These are phyloP conservation scores for Fundulus diaphanus DNA, from an alignment of 2,797 vertebrate genomes.

Conservation along the genomic window DNA sequence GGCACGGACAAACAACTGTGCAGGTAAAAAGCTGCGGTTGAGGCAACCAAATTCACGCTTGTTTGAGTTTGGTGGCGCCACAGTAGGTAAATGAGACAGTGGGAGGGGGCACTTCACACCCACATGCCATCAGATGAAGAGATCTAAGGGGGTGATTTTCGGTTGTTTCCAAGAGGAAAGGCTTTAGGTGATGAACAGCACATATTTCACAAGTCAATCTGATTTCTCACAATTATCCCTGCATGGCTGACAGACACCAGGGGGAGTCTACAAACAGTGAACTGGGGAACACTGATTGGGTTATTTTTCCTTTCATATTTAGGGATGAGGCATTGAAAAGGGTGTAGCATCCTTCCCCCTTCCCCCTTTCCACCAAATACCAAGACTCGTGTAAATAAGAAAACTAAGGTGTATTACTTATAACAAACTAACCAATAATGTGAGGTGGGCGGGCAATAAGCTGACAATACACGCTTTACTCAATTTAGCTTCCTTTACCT, in stretches of 20 bases:
- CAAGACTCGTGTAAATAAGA: not conserved
- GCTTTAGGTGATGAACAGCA: constrained; percentile 88
- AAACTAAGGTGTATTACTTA: not conserved
- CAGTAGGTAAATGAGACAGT: constrained; percentile 72
- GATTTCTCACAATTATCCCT: constrained; percentile 99
- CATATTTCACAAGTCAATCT: constrained; percentile 89
- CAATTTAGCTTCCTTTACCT: not conserved
- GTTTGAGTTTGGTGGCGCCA: constrained; percentile 39
- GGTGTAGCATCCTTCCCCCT: constrained; percentile 75
- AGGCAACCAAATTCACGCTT: constrained; percentile 23
- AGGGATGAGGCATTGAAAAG: constrained; percentile 81
- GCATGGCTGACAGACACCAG: constrained; percentile 90
- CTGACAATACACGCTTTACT: not conserved
- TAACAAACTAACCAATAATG: not conserved
- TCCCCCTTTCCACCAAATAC: constrained; percentile 17
- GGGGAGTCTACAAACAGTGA: constrained; percentile 84
- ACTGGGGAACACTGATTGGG: constrained; percentile 90
- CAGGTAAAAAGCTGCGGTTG: constrained; percentile 16
- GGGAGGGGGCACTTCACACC: constrained; percentile 64
- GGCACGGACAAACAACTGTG: constrained; percentile 1
- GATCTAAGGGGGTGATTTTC: constrained; percentile 39
- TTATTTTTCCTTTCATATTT: constrained; percentile 93
- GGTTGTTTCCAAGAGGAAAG: constrained; percentile 59
- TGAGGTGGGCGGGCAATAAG: too few species aligned
- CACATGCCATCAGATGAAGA: constrained; percentile 49